phyloP scores from a whole-genome alignment of 2,797 vertebrate genomes.

The Chloroceryle inda region DNA sequence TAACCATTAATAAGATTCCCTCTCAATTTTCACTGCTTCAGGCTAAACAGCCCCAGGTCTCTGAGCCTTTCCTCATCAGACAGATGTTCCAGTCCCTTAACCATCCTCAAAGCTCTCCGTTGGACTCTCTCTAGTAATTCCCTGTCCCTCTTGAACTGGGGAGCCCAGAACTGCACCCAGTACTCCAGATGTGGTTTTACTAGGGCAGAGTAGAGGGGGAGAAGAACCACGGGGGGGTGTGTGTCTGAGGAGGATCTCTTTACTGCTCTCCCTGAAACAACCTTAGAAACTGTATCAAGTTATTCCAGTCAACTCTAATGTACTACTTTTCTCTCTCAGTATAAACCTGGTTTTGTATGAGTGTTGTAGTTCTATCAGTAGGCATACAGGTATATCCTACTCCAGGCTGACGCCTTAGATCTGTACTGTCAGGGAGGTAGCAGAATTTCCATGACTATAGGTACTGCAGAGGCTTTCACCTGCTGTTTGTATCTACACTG shows the following conservation, averaged over 20 bases:
- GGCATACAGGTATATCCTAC: accelerated
- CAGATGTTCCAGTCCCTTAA: no score
- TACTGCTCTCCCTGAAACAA: neutral
- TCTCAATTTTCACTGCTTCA: no score
- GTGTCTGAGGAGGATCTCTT: neutral
- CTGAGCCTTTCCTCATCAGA: no score
- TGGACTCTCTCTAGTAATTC: no score
- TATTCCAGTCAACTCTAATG: neutral
- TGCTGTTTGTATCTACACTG: accelerated
- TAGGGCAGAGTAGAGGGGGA: no score
- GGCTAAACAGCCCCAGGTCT: no score
- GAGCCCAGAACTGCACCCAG: no score
- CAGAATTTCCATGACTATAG: neutral
- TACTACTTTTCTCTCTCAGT: neutral
- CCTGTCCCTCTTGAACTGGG: no score
- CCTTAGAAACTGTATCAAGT: neutral
- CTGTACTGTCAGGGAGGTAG: neutral
- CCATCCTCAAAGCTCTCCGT: no score
- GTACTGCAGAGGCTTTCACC: neutral
- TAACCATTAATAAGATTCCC: no score
- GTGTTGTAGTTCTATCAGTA: accelerated
- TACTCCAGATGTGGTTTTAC: no score
- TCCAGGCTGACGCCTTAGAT: neutral
- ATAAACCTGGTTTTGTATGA: neutral
- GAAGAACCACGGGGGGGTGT: no score